Evolutionary conservation across 2,888 invertebrate genomes (phyloP).

Genomic region (Dasypogon diadema): DNA sequence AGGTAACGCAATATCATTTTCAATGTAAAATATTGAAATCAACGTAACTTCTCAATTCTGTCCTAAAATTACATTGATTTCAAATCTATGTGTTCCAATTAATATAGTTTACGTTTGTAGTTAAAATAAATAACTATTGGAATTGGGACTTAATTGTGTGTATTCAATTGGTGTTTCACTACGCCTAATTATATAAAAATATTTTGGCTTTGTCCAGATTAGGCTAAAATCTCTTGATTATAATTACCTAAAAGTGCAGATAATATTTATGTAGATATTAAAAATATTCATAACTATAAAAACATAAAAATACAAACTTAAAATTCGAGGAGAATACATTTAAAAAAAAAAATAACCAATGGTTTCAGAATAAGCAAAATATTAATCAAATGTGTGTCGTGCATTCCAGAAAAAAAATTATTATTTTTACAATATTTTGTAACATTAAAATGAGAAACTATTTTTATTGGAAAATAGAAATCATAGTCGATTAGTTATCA

Average conservation of each 20-base stretch:
- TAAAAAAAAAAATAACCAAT: conserved; percentile 12
- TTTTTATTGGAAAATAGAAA: background rate
- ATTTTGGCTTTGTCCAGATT: background rate
- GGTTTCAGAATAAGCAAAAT: conserved; percentile 24
- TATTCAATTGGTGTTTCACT: too few relatives aligned
- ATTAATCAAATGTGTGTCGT: background rate
- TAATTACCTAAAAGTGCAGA: too few relatives aligned
- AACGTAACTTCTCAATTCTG: too few relatives aligned
- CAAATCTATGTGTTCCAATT: too few relatives aligned
- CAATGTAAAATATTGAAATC: too few relatives aligned
- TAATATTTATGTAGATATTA: too few relatives aligned
- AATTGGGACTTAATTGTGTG: too few relatives aligned
- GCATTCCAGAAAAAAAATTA: background rate
- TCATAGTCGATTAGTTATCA: background rate
- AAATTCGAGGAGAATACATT: background rate
- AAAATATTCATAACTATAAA: background rate
- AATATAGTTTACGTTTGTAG: too few relatives aligned
- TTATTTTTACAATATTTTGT: conserved; percentile 20
- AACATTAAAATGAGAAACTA: background rate
- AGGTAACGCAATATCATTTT: too few relatives aligned
- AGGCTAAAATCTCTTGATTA: background rate
- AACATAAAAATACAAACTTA: background rate
- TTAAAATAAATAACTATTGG: too few relatives aligned
- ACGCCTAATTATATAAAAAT: too few relatives aligned
- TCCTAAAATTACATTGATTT: too few relatives aligned